phyloP scores from a whole-genome alignment of 2,888 invertebrate species.

The Malthinus flaveolus region DNA sequence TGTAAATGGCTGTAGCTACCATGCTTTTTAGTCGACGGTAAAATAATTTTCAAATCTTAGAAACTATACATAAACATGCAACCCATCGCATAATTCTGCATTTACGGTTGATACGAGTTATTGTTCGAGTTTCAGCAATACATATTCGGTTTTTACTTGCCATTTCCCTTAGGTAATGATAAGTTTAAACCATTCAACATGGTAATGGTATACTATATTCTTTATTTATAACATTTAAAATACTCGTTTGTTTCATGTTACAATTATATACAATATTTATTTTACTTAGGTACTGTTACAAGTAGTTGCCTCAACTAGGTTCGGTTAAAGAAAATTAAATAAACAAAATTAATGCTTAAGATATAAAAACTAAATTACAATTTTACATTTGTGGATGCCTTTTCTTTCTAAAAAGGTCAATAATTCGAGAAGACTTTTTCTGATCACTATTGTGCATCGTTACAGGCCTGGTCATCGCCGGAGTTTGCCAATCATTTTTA shows the following conservation, averaged over 20 bases:
- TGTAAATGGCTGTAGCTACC: too few species aligned
- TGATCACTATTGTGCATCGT: conserved; percentile 55
- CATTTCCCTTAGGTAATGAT: too few species aligned
- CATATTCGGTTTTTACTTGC: too few species aligned
- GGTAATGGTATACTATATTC: too few species aligned
- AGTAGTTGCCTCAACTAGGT: conserved; percentile 29
- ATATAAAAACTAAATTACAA: conserved; percentile 7
- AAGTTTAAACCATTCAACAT: too few species aligned
- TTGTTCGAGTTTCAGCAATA: too few species aligned
- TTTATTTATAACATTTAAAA: conserved; percentile 12
- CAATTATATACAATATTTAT: conserved; percentile 23
- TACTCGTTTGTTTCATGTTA: conserved; percentile 17
- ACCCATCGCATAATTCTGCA: too few species aligned
- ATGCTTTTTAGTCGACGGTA: too few species aligned
- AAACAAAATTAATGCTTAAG: conserved; percentile 1
- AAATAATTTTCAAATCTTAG: too few species aligned
- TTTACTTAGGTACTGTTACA: conserved; percentile 27
- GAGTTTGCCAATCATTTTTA: conserved; percentile 36
- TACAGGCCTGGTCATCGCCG: conserved; percentile 33
- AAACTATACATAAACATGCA: too few species aligned
- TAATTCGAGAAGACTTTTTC: conserved; percentile 64
- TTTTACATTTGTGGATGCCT: conserved; percentile 36
- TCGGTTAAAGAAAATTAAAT: conserved; percentile 19
- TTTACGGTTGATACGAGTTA: too few species aligned
- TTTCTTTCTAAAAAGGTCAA: conserved; percentile 62